Conservation (phyloP, 2,888 invertebrate genomes). For the Catocala sponsa region DNA sequence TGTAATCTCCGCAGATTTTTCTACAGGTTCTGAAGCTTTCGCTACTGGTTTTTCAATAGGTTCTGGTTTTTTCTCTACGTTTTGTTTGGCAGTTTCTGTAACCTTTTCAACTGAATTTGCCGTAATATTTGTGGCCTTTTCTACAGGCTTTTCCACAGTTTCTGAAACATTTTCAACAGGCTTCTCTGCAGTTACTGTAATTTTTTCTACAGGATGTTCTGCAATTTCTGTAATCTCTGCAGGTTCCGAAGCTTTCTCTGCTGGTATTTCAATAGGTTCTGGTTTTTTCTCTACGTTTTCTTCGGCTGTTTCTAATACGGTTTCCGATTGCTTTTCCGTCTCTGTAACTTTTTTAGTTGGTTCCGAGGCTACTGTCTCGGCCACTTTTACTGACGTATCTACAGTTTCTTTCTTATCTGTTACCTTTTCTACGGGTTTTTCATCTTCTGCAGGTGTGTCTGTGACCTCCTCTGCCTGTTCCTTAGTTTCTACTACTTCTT, state of each 20-base stretch:
- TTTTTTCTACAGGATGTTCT: conserved; percentile 3
- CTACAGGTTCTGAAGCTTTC: background rate
- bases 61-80: background rate
- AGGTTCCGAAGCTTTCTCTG: conserved; percentile 4
- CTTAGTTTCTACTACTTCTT: background rate
- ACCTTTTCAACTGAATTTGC: conserved; percentile 2
- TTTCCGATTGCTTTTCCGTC: conserved; percentile 4
- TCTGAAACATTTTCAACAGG: background rate
- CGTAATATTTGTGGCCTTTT: background rate
- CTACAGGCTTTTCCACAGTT: background rate
- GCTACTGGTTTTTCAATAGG: conserved; percentile 9
- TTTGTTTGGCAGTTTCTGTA: conserved; percentile 3
- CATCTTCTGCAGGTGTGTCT: background rate
- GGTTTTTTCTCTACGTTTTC: background rate
- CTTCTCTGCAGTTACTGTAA: conserved; percentile 10
- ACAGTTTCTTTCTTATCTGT: background rate
- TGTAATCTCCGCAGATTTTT: conserved; percentile 5
- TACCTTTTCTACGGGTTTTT: background rate
- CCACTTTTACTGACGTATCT: background rate
- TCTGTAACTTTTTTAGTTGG: conserved; percentile 9
- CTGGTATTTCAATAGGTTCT: conserved; percentile 5
- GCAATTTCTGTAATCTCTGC: conserved; percentile 3
- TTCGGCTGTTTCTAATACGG: background rate
- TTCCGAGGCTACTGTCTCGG: background rate
- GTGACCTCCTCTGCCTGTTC: background rate